A percentile compares a stretch with the other conserved stretches of the same genome.
These are phyloP conservation scores for Noctua fimbriata DNA, from an alignment of 2,888 invertebrate species.

Conservation along the genomic window DNA sequence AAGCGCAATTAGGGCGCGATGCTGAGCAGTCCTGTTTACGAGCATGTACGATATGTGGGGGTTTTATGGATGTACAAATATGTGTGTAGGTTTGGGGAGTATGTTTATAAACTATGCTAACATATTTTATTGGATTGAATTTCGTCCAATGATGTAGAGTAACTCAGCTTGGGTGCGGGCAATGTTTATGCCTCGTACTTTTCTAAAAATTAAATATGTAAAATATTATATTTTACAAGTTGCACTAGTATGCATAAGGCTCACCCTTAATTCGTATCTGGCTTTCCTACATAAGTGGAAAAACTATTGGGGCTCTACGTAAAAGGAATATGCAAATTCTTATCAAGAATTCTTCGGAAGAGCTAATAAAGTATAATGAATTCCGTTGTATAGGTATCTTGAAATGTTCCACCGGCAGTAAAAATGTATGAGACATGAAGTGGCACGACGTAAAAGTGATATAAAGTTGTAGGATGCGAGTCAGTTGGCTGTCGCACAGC, in stretches of 20 bases:
- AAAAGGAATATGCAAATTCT: constrained; percentile 33
- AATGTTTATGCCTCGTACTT: not conserved
- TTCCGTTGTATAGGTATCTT: constrained; percentile 52
- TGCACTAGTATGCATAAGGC: not conserved
- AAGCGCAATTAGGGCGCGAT: constrained; percentile 39
- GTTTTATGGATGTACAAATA: constrained; percentile 25
- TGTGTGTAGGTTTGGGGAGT: not conserved
- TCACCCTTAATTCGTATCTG: not conserved
- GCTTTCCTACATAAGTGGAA: not conserved
- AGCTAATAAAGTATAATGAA: constrained; percentile 46
- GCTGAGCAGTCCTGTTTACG: constrained; percentile 25
- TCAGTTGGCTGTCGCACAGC: constrained; percentile 56
- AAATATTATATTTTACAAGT: not conserved
- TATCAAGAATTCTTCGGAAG: constrained; percentile 29
- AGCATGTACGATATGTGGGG: constrained; percentile 8
- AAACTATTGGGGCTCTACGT: not conserved
- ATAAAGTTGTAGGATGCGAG: constrained; percentile 66
- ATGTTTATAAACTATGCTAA: not conserved
- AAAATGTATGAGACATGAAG: constrained; percentile 63
- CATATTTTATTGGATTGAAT: not conserved
- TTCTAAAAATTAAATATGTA: not conserved
- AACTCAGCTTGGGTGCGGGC: not conserved
- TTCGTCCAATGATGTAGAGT: not conserved
- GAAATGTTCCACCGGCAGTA: constrained; percentile 49
- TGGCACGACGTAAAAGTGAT: constrained; percentile 62